phyloP scores from a whole-genome alignment of 2,797 vertebrate species.

The Anas bernieri region DNA sequence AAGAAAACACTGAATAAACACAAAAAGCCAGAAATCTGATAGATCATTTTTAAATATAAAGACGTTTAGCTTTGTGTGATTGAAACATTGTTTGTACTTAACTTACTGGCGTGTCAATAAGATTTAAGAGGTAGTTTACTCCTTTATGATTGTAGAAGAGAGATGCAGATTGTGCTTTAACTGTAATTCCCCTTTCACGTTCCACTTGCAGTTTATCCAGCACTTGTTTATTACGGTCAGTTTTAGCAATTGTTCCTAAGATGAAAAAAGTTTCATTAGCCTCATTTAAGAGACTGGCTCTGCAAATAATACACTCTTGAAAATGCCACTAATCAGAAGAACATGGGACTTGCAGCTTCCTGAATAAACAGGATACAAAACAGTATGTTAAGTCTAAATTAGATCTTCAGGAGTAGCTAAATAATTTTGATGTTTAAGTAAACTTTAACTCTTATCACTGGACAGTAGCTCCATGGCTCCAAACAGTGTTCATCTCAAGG shows the following conservation, averaged over 20 bases:
- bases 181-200: constrained; percentile 95
- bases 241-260: constrained; percentile 91
- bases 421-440: neutral
- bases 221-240: constrained; percentile 91
- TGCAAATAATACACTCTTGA: neutral
- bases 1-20: neutral
- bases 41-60: neutral
- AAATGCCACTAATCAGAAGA: neutral
- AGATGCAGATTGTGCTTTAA: constrained; percentile 96
- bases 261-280: neutral
- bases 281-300: neutral
- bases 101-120: constrained; percentile 96
- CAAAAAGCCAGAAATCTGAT: neutral
- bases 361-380: neutral
- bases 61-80: neutral
- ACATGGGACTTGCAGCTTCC: neutral
- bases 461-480: neutral
- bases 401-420: neutral
- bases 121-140: constrained; percentile 91
- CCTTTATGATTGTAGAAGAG: constrained; percentile 87
- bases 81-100: neutral
- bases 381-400: neutral
- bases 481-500: neutral
- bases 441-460: neutral
- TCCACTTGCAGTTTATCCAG: constrained; percentile 98